These are phyloP conservation scores for Phalanger gymnotis DNA, from an alignment of 2,797 vertebrate genomes.

Conservation along the genomic window DNA sequence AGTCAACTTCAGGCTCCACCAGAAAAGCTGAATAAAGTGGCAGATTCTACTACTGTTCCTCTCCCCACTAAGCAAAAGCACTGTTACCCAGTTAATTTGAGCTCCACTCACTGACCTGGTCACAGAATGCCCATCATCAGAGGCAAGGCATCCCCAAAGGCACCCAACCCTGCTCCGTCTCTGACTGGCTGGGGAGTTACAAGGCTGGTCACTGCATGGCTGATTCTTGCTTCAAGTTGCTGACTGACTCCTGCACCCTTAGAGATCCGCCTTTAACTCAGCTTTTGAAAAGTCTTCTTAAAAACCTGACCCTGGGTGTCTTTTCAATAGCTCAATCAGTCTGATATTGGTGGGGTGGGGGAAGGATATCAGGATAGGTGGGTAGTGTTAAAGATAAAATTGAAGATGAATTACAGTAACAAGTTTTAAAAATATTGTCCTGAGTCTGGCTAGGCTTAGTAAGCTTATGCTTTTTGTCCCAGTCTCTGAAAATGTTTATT, in stretches of 20 bases:
- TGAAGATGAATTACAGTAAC: not conserved
- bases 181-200: conserved; percentile 4
- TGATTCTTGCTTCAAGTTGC: not conserved
- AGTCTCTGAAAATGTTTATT: not conserved
- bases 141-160: not conserved
- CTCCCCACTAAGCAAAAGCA: conserved; percentile 48
- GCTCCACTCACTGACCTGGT: conserved; percentile 38
- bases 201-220: not conserved
- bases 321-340: conserved; percentile 20
- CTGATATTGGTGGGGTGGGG: not conserved
- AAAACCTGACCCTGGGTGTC: conserved; percentile 16
- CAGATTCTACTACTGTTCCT: conserved; percentile 57
- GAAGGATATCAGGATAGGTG: not conserved
- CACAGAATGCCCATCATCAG: conserved; percentile 16
- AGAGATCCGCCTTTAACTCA: not conserved
- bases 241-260: not conserved
- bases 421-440: not conserved
- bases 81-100: conserved; percentile 42
- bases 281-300: conserved; percentile 5
- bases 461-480: not conserved
- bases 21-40: conserved; percentile 58
- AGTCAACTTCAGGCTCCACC: conserved; percentile 75
- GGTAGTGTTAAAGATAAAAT: not conserved
- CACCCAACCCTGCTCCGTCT: conserved; percentile 2
- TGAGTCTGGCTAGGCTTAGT: not conserved